Evolutionary conservation across 2,888 invertebrate species (phyloP), one percentile per base, ranked within the genome.

Genomic region (Halictus quadricinctus): DNA sequence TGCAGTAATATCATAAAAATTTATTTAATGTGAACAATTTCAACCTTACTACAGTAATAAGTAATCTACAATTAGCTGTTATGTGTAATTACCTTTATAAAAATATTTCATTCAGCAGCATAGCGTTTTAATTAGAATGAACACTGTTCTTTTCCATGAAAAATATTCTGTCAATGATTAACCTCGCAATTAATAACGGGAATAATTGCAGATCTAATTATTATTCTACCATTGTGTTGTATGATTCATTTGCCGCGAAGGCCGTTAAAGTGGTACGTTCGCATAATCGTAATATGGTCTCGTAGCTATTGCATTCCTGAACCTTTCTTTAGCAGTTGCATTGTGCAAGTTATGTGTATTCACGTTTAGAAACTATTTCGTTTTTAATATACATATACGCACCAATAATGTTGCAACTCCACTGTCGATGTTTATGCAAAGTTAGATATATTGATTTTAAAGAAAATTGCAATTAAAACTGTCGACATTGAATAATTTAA

Each of bases 201-300:
- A 29, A 21, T 64, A 72, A 76, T 21, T 41, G 36, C 25, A 12
- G 29, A 50, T 21, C 48, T 72, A 41, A 46, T 36, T 25, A 64
- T 15, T 41, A 29, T 60, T 43, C 48, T 69, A 58, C 21, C 36
- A 41, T 12, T n/a, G 41, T 48, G 41, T 48, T 43, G 25, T 10
- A 69, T 78, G 72, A 64, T 64, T 81, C 80, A 72, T 72, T 77
- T 78, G 36, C 60, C 12, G 25, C 60, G 80, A 81, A 80, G 72
- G 77, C 48, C 76, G 36, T 60, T 50, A 13, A 50, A 50, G 77
- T 60, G 58, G 77, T 72, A 29, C 46, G 76, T 64, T 80, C 60
- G 36, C 25, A 25, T 60, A 80, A 60, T 80, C 60, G 36, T 72
- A 76, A 70, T 13, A 60, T 13, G 48, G 48, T 77, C 80, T 60